Conservation (phyloP, 1,140 invertebrate species). For the Cydia splendana region DNA sequence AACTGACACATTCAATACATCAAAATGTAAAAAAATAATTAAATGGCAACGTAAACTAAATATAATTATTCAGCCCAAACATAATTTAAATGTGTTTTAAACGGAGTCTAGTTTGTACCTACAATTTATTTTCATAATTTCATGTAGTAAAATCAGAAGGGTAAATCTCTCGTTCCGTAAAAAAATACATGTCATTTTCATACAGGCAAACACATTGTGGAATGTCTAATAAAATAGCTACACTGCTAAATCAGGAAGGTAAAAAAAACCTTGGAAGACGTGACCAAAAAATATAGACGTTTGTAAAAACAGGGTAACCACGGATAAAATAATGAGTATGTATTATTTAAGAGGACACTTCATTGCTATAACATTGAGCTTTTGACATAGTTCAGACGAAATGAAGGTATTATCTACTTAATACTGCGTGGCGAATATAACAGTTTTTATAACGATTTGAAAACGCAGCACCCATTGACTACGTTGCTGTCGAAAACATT, state of each 20-base stretch:
- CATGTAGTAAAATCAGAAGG: neutral
- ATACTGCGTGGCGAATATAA: conserved; percentile 54
- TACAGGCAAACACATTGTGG: conserved; percentile 6
- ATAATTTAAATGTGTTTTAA: neutral
- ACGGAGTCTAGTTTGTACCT: neutral
- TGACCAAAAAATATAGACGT: neutral
- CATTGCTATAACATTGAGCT: conserved; percentile 56
- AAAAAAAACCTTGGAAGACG: conserved; percentile 32
- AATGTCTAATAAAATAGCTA: conserved; percentile 7
- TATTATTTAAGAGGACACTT: conserved; percentile 11
- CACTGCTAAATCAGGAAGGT: neutral
- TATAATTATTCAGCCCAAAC: neutral
- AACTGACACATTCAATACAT: conserved; percentile 14
- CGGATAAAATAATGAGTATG: neutral
- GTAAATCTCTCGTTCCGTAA: neutral
- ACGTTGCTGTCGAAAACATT: conserved; percentile 1
- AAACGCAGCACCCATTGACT: neutral
- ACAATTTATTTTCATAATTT: conserved; percentile 3
- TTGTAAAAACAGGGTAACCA: conserved; percentile 21
- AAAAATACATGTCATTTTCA: conserved; percentile 8
- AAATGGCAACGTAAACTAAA: conserved; percentile 4
- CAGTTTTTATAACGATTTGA: conserved; percentile 41
- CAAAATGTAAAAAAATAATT: conserved; percentile 15
- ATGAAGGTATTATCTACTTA: conserved; percentile 43
- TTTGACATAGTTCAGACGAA: conserved; percentile 61